A percentile compares a stretch with the other conserved stretches of the same genome.
phyloP scores from a whole-genome alignment of 2,113 vertebrate genomes.

The Delphinapterus leucas region DNA sequence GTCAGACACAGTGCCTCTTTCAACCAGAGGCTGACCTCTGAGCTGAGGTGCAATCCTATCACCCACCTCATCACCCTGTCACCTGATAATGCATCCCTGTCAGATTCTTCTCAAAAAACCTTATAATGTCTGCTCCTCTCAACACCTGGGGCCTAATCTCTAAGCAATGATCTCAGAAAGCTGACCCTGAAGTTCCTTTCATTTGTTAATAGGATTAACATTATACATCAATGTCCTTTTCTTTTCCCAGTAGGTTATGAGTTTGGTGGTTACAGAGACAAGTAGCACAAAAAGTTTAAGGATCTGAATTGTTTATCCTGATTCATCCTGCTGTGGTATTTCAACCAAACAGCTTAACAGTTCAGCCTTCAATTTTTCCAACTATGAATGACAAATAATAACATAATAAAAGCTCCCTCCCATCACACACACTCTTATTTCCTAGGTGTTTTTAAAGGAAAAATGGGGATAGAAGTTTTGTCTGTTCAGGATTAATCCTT shows the following conservation, averaged over 20 bases:
- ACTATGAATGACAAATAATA: constrained; percentile 34
- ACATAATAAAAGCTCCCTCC: neutral
- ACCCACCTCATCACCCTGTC: constrained; percentile 24
- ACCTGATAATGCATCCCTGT: constrained; percentile 19
- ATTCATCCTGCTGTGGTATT: constrained; percentile 1
- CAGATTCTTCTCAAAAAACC: constrained; percentile 29
- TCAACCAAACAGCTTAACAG: neutral
- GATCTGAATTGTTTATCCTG: constrained; percentile 25
- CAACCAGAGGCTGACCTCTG: constrained; percentile 30
- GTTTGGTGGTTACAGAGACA: constrained; percentile 9
- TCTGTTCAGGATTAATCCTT: constrained; percentile 23
- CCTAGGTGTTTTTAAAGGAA: neutral
- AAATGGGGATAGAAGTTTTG: constrained; percentile 10
- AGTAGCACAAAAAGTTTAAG: neutral
- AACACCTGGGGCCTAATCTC: constrained; percentile 35
- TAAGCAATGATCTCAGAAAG: constrained; percentile 42
- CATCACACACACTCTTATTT: neutral
- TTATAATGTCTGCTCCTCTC: constrained; percentile 29
- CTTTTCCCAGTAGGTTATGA: constrained; percentile 18
- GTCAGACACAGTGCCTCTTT: neutral
- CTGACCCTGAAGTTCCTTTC: neutral
- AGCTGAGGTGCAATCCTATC: neutral
- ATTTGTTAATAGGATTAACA: constrained; percentile 50
- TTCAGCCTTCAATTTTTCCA: constrained; percentile 2
- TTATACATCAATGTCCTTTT: constrained; percentile 45